Evolutionary conservation across 2,113 vertebrate genomes (phyloP), one percentile per base, ranked within the genome.

Genomic region (Istiophorus platypterus): DNA sequence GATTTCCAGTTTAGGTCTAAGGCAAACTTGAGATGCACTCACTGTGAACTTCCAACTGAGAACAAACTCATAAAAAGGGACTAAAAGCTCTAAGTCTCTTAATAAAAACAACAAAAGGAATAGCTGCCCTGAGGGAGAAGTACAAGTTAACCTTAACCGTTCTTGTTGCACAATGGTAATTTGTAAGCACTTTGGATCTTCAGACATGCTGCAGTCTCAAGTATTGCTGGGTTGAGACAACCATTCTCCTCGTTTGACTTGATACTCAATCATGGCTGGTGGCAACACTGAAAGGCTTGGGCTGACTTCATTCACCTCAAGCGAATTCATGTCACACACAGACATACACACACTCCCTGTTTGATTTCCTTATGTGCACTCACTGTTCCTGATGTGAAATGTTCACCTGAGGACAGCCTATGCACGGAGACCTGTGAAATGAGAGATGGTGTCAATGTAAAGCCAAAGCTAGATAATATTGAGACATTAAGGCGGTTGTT

Each of bases 161-260:
- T 88, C 71, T 76, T 80, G 73, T 86, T 89, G 88, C 67, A 58
- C n/a, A 37, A 64, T 47, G 72, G 78, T 81, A 81, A 81, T 85
- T 85, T 85, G 72, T 71, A 83, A 91, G 89, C 92, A 94, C 93
- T 94, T 94, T 93, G 93, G 93, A 91, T 93, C 88, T 89, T 91
- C 79, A 88, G 82, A 89, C 84, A 68, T 83, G 69, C 83, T 75
- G 76, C 69, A 61, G 75, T 71, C 85, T 91, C 86, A 79, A 83
- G 88, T 86, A 84, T 77, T 73, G 88, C 85, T 87, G 82, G 75
- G 49, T 42, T 88, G 88, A 89, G 78, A 78, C 71, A 8, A 58
- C 85, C 31, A 0, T 37, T 86, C 65, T 81, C 61, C 64, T 75
- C 14, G 5, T 59, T 58, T 45, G 61, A 87, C 70, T 79, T 7